Base-by-base conservation (phyloP, 2,113 vertebrate species). In the Progne subis region DNA sequence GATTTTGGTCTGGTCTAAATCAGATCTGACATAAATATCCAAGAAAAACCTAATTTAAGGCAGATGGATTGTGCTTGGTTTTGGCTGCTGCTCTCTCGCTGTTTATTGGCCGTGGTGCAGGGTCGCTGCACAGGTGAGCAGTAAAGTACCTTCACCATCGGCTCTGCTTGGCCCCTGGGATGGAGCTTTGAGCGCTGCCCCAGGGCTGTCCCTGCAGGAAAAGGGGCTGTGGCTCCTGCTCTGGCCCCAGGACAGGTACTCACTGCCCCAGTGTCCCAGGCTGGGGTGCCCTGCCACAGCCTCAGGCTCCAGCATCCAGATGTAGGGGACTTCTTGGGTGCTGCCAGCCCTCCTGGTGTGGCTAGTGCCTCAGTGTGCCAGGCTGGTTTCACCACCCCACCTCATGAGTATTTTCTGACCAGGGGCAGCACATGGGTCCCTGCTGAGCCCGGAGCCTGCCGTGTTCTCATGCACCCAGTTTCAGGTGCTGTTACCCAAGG, bases 1-100 rank as follows among this genome's bases (percentile, higher is more conserved):
- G 86, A 70, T 67, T 63, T 52, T 84, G 56, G 1, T 87, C 92
- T 92, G 95, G 69, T 94, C 46, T 82, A 52, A 92, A 86, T 95
- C 78, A 94, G 41, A 39, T 25, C 18, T 92, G 86, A 65, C 57
- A 70, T 76, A 71, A 84, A 52, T 89, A 84, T 79, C 25, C 11
- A 52, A 68, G 75, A 82, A 83, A 82, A 85, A 68, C 10, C 67
- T 92, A 93, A 94, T 92, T 87, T 64, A 82, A 64, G 61, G 86
- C 86, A 71, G 81, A 91, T 78, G 86, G 80, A 20, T 60, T 6
- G 10, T 83, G 80, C 9, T 3, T 47, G 41, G 39, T 46, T 78
- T 92, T 92, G 61, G 60, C 44, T 37, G 37, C 37, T 37, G 37
- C 74, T 92, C 59, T 92, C 81, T 92, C 2, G 5, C n/a, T 79